Evolutionary conservation across 2,888 invertebrate genomes (phyloP), one percentile per base, ranked within the genome.

Genomic region (Cryptosula pallasiana): DNA sequence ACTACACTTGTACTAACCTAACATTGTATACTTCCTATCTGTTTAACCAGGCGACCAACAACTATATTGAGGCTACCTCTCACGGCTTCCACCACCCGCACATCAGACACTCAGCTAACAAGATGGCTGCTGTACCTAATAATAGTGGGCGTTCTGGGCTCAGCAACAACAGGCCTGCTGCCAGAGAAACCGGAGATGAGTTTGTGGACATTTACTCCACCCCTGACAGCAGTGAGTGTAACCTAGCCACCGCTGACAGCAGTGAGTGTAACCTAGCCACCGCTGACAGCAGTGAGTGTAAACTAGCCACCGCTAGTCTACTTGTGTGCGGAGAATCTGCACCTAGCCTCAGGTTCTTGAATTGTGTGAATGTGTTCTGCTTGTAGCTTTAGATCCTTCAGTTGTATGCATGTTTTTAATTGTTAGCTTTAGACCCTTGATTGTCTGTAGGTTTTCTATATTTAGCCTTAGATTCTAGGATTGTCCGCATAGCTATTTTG

Each of bases 71-170:
- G 13, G 63, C 63, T 34, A 63, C 63, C 9, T 63, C 63, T 25
- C 63, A 63, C 16, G 63, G 63, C 5, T n/a, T 63, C 29, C 32
- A 63, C 32, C 63, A 63, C 63, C 63, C 63, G 34, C 27, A 13
- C 2, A 27, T 25, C 63, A 63, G 63, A 34, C 3, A 25, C 13
- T 29, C 32, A 5, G 29, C 63, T 32, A 32, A 34, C 32, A 63
- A 32, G 27, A 63, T 63, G 63, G 29, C 63, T 13, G 29, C 63
- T 3, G 32, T 34, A 32, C 32, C 63, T 32, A 27, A 27, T 63
- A 27, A 32, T 5, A 20, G 13, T 32, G 63, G 32, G 3, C 29
- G 25, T 16, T 20, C 55, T 55, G 55, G 16, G 9, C 9, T 20
- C 20, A 13, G 9, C 23, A n/a, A n/a, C n/a, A n/a, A n/a, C n/a